Percentiles rank a stretch among this genome's conserved stretches.
phyloP scores from a whole-genome alignment of 2,797 vertebrate species.

The Enteromius thamalakanensis region DNA sequence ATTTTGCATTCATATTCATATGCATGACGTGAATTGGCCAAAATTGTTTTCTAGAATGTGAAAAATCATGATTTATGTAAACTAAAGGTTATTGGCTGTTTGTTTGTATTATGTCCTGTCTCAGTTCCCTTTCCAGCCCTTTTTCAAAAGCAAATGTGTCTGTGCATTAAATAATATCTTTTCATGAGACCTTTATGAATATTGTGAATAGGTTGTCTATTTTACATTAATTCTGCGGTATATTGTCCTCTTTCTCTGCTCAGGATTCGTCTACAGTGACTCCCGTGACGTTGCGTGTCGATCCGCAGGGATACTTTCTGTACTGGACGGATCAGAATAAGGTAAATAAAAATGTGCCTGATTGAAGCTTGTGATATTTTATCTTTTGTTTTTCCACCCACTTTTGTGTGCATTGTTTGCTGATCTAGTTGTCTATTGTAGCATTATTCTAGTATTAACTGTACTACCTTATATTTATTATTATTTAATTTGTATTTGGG shows the following conservation, averaged over 20 bases:
- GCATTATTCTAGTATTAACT: neutral
- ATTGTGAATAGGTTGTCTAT: neutral
- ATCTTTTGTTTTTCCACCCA: neutral
- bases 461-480: neutral
- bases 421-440: neutral
- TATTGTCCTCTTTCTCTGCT: conserved; percentile 9
- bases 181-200: neutral
- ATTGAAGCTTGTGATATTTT: neutral
- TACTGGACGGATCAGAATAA: conserved; percentile 83
- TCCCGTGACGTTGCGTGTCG: conserved; percentile 78
- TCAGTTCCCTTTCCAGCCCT: neutral
- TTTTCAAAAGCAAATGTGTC: neutral
- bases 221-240: neutral
- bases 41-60: neutral
- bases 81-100: neutral
- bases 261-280: conserved; percentile 80
- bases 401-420: neutral
- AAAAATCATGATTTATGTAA: neutral
- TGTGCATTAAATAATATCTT: neutral
- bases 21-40: neutral
- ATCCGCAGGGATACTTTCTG: conserved; percentile 79
- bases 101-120: neutral
- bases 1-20: neutral
- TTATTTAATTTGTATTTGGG: neutral
- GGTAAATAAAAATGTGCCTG: conserved; percentile 61